Base-by-base conservation (phyloP, 2,888 invertebrate species). In the Homarus gammarus region DNA sequence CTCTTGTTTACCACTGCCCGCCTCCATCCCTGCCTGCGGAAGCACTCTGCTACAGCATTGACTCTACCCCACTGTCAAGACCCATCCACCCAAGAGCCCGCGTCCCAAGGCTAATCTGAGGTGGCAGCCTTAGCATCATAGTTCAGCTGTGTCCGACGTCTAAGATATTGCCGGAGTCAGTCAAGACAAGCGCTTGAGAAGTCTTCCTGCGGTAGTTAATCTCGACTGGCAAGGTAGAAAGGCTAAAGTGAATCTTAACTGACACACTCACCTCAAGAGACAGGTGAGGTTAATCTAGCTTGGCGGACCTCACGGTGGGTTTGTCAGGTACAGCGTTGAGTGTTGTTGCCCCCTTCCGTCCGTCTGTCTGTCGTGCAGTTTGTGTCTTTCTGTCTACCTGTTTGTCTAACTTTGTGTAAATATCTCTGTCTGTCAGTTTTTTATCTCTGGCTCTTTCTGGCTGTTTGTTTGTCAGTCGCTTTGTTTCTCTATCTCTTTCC, bases 251-350 rank as follows among this genome's bases (percentile, higher is more conserved):
- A 64, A 64, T 64, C 6, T 64, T 22, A 27, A 12, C 64, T 64
- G 64, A 64, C 72, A 27, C 5, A 1, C 72, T 27, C 72, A 72
- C 36, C 36, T 75, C 22, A 49, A 6, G 8, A n/a, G 64, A 56
- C 18, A 22, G 22, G 22, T 56, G 18, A 56, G 5, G 18, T 27
- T 64, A 6, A 64, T 27, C 64, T 64, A 8, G 27, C 5, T 22
- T 64, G 5, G 3, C 64, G 27, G 27, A 27, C 64, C 64, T 64
- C 27, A 38, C 38, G 61, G 49, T 49, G 64, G 61, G 56, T 79
- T 36, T 61, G 61, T 79, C 61, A 36, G 56, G 27, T 61, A 61
- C 36, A n/a, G 79, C 36, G 79, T 22, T 64, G 61, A 27, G 79
- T 18, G 64, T 64, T n/a, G 64, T 22, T 64, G n/a, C 36, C n/a